Evolutionary conservation across 2,888 invertebrate genomes (phyloP).

Genomic region (Leptinotarsa rubiginosa): DNA sequence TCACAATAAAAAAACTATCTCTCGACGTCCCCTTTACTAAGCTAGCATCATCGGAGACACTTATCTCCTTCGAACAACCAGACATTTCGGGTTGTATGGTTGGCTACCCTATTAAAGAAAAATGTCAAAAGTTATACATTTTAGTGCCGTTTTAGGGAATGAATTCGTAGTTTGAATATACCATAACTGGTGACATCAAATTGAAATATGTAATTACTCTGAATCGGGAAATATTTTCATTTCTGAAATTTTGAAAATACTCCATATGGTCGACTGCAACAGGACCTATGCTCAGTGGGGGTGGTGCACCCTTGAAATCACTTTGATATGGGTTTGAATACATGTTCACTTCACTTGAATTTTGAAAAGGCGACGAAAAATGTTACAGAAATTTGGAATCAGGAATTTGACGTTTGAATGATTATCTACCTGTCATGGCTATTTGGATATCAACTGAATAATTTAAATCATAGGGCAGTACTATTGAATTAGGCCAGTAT

Average conservation of each 20-base stretch:
- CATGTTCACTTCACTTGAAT: slow-evolving; percentile 15
- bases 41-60: no score
- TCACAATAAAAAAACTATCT: no score
- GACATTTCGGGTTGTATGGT: no score
- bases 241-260: slow-evolving; percentile 65
- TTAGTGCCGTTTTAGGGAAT: no score
- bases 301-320: slow-evolving; percentile 62
- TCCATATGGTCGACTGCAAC: slow-evolving; percentile 30
- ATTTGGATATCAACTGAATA: not conserved
- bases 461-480: no score
- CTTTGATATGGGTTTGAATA: slow-evolving; percentile 44
- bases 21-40: no score
- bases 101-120: no score
- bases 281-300: slow-evolving; percentile 48
- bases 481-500: no score
- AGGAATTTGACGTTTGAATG: not conserved
- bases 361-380: slow-evolving; percentile 5
- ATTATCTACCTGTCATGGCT: not conserved
- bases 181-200: not conserved
- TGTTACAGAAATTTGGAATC: slow-evolving; percentile 11
- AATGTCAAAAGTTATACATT: no score
- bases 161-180: no score
- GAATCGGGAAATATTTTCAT: slow-evolving; percentile 64
- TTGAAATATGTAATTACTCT: slow-evolving; percentile 53
- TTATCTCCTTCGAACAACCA: no score